A percentile compares a stretch with the other conserved stretches of the same genome.
Conservation (phyloP, 2,888 invertebrate genomes). For the Rhaphigaster nebulosa region DNA sequence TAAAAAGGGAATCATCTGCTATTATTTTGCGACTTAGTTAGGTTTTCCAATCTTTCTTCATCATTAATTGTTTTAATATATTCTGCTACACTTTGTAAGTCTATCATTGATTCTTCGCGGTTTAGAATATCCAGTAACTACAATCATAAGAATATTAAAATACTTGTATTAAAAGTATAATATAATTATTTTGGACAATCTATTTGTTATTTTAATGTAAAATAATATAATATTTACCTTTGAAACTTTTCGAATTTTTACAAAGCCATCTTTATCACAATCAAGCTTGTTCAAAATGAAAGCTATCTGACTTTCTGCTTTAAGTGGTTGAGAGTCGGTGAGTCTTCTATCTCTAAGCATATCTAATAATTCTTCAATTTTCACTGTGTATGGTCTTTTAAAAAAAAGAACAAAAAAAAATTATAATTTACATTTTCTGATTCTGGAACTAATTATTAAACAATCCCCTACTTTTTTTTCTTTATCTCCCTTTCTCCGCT, state of each 20-base stretch:
- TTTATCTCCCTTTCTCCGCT: too few species aligned
- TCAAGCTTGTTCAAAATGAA: conserved; percentile 90
- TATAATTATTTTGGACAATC: background rate
- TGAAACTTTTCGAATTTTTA: conserved; percentile 93
- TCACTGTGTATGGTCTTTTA: background rate
- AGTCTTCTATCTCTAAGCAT: background rate
- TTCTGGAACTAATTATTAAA: background rate
- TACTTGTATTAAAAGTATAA: background rate
- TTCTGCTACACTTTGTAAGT: background rate
- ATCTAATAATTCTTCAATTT: conserved; percentile 14
- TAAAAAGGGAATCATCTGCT: background rate
- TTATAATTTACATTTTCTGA: background rate
- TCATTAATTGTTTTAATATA: background rate
- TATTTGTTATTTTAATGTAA: background rate
- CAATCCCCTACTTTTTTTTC: background rate
- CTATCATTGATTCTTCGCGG: background rate
- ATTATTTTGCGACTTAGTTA: background rate
- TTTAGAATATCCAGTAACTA: conserved; percentile 6
- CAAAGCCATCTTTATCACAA: conserved; percentile 92
- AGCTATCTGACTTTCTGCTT: conserved; percentile 74
- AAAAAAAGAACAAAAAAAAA: background rate
- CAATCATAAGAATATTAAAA: background rate
- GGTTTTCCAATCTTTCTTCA: background rate
- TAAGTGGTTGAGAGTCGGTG: background rate
- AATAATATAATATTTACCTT: conserved; percentile 76